Evolutionary conservation across 1,140 invertebrate species (phyloP).

Genomic region (Drosophila paulistorum): DNA sequence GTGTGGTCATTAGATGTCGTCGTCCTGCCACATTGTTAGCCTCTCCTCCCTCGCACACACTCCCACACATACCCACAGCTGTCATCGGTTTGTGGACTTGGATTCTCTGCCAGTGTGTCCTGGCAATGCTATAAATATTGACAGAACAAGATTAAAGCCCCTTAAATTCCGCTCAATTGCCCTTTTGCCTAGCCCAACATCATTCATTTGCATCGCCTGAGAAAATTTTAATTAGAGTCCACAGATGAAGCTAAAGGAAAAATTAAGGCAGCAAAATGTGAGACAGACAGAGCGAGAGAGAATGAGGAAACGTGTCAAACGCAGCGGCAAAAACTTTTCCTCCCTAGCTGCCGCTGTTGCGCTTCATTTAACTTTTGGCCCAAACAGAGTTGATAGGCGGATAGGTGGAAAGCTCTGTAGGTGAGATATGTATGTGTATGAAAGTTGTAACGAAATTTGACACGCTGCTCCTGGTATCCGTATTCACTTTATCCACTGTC

Average conservation of each 20-base stretch:
- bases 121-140: conserved; percentile 32
- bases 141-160: conserved; percentile 46
- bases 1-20: conserved; percentile 72
- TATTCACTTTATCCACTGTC: conserved; percentile 10
- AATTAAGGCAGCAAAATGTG: not conserved
- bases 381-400: conserved; percentile 19
- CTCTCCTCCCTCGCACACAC: not conserved
- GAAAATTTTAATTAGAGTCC: conserved; percentile 68
- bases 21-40: conserved; percentile 46
- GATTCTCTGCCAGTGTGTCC: not conserved
- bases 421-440: too few relatives aligned
- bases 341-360: not conserved
- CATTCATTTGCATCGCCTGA: conserved; percentile 50
- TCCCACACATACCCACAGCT: not conserved
- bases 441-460: conserved; percentile 57
- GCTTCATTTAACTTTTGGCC: conserved; percentile 66
- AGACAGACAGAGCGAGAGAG: too few relatives aligned
- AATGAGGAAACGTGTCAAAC: conserved; percentile 53
- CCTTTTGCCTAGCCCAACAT: conserved; percentile 24
- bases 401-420: conserved; percentile 16
- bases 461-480: conserved; percentile 10
- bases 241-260: not conserved
- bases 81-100: conserved; percentile 20
- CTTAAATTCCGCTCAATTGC: conserved; percentile 46
- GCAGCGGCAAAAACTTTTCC: conserved; percentile 56